These are phyloP conservation scores for Phyllostomus hastatus DNA, from an alignment of 2,113 vertebrate species.

Conservation along the genomic window DNA sequence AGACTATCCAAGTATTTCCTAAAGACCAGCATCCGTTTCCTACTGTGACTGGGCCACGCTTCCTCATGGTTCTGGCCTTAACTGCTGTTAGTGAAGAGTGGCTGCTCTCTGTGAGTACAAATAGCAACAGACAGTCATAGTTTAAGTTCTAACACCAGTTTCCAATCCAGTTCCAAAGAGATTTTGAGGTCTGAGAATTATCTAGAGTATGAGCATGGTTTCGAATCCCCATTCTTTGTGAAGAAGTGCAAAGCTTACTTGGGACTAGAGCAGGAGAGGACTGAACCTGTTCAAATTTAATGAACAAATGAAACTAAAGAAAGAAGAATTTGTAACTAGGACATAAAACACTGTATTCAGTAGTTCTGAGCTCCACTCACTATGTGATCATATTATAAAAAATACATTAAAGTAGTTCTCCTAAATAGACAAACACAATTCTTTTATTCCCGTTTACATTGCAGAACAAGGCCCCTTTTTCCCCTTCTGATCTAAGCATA, in stretches of 20 bases:
- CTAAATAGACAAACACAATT: neutral
- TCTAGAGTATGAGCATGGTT: neutral
- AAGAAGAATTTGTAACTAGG: neutral
- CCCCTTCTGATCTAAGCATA: neutral
- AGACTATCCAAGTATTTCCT: neutral
- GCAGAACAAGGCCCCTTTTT: neutral
- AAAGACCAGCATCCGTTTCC: neutral
- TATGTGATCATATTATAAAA: neutral
- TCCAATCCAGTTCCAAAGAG: neutral
- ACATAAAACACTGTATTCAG: neutral
- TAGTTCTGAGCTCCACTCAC: neutral
- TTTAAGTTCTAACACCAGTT: neutral
- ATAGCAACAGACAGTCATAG: neutral
- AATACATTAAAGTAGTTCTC: neutral
- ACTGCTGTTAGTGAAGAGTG: neutral
- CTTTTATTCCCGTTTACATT: neutral
- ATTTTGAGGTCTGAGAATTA: neutral
- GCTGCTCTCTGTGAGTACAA: neutral
- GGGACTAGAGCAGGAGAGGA: neutral
- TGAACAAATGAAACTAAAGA: neutral
- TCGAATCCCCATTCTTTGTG: neutral
- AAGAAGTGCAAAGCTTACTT: conserved; percentile 9
- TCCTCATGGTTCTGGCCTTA: neutral
- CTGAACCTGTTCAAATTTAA: conserved; percentile 7
- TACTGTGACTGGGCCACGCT: neutral